Base-by-base conservation (phyloP, 1,140 invertebrate species). In the Hylyphantes graminicola region DNA sequence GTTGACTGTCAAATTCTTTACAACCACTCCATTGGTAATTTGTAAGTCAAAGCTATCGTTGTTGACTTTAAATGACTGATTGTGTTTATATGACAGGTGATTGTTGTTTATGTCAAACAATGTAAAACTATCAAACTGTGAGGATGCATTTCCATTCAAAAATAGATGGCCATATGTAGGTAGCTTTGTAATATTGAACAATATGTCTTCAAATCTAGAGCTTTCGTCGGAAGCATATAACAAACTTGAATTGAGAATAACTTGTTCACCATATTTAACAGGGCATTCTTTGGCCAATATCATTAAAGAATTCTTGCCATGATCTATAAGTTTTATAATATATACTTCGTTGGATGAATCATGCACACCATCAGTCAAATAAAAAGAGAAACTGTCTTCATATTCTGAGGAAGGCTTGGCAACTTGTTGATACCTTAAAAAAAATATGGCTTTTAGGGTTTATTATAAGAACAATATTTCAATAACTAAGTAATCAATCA, bases 311-410 rank as follows among this genome's bases (percentile, higher is more conserved):
- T 21, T 68, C n/a, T 77, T 85, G 21, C 63, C 72, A 55, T n/a
- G 17, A 53, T 76, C 82, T 15, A 70, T 57, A 19, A 85, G 19
- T 61, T 85, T 63, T 55, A 85, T 15, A 7, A 6, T 61, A 55
- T 54, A 77, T 15, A 19, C 17, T 15, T 51, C 35, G 35, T 53
- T 11, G 7, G 65, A 17, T 35, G 82, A 76, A 19, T 77, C 63
- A 57, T 77, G 55, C 15, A 59, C 19, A 57, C 84, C 84, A 85
- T 85, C 76, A 55, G 13, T 19, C 13, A 79, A 35, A 21, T 65
- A 51, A 67, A 85, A 85, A 15, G 17, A 79, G 35, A 85, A 85
- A 74, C 55, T 80, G 59, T 85, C 84, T 85, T 76, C 64, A 76
- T 85, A 61, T 35, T 10, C 0, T 13, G 63, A n/a, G 53, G 55